These are phyloP conservation scores for Micromys minutus DNA, from an alignment of 2,113 vertebrate genomes.

Conservation along the genomic window DNA sequence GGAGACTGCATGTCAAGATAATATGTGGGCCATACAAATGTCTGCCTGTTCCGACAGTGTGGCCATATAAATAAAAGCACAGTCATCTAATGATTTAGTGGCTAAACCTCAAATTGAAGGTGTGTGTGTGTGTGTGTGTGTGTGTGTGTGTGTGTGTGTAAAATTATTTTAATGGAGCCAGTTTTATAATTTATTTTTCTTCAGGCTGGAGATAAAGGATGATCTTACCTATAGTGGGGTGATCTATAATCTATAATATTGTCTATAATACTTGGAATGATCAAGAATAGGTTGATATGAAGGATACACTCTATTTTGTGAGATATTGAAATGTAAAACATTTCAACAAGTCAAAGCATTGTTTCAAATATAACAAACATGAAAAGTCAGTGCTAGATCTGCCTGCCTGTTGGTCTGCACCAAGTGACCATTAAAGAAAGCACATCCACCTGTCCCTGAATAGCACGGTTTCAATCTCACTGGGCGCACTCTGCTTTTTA, in stretches of 20 bases:
- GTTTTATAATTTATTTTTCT: conserved; percentile 64
- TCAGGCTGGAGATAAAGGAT: conserved; percentile 37
- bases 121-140: background rate
- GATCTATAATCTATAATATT: background rate
- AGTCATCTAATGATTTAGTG: conserved; percentile 18
- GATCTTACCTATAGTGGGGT: background rate
- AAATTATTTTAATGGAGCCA: conserved; percentile 66
- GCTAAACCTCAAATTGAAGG: conserved; percentile 43
- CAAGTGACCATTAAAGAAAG: conserved; percentile 28
- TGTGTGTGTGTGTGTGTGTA: background rate
- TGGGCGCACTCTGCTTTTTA: background rate
- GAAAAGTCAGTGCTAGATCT: background rate
- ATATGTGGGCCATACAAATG: conserved; percentile 19
- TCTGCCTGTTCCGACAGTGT: background rate
- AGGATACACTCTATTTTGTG: conserved; percentile 65
- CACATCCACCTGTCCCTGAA: background rate
- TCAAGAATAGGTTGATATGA: conserved; percentile 34
- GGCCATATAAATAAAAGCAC: conserved; percentile 62
- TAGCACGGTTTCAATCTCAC: background rate
- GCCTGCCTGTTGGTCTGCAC: background rate
- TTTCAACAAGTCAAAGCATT: conserved; percentile 58
- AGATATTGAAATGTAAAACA: conserved; percentile 49
- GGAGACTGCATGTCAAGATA: conserved; percentile 34
- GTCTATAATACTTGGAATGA: conserved; percentile 37
- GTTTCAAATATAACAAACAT: conserved; percentile 46